Percentiles rank a stretch among this genome's conserved stretches.
Conservation (phyloP, 1,140 invertebrate genomes). For the Temnothorax longispinosus region DNA sequence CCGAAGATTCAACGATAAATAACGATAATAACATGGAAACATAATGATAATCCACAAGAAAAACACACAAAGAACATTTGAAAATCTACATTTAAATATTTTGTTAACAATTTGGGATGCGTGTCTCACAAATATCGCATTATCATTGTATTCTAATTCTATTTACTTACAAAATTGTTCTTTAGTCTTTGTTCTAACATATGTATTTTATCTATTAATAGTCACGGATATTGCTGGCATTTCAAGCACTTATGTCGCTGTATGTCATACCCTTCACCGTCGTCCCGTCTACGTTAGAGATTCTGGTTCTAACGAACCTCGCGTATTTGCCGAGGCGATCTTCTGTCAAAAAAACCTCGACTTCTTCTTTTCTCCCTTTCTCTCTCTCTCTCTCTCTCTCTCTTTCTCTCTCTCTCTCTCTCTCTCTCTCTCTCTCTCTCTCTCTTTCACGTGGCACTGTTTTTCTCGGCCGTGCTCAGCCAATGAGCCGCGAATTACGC, state of each 20-base stretch:
- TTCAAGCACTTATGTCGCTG: background rate
- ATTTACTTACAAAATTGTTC: background rate
- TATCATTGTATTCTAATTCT: background rate
- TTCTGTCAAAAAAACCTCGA: background rate
- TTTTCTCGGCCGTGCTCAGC: background rate
- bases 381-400: background rate
- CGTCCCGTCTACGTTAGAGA: background rate
- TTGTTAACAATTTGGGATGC: background rate
- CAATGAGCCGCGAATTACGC: background rate
- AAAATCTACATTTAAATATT: background rate
- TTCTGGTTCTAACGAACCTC: too few relatives aligned
- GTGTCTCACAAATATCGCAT: background rate
- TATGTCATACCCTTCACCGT: background rate
- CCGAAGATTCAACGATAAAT: background rate
- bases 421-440: background rate
- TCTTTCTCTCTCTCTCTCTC: background rate
- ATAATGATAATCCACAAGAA: background rate
- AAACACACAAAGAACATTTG: background rate
- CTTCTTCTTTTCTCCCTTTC: background rate
- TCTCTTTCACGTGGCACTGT: background rate
- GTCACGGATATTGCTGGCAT: background rate
- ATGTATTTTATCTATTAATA: slow-evolving; percentile 14
- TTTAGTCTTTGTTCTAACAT: slow-evolving; percentile 5
- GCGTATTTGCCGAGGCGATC: background rate
- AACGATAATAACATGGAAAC: background rate